phyloP scores from a whole-genome alignment of 2,113 vertebrate species.

The Triplophysa rosa region DNA sequence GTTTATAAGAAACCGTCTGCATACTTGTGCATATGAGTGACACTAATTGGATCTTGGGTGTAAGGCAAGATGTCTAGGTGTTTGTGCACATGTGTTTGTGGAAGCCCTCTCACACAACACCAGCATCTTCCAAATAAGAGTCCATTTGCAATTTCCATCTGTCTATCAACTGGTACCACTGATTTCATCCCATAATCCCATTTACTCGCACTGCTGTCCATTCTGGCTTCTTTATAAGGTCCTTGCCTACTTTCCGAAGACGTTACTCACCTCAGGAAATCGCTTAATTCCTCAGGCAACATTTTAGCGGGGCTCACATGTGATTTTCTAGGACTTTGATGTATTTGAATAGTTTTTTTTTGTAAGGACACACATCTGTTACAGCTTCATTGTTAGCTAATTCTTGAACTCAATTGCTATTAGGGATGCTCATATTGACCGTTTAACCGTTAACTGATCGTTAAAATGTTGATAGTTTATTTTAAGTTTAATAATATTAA shows the following conservation, averaged over 20 bases:
- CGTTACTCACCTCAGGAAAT: not conserved
- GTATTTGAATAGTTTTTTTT: not conserved
- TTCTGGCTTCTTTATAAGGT: conserved; percentile 24
- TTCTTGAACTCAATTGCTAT: not conserved
- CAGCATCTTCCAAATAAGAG: not conserved
- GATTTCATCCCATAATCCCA: conserved; percentile 38
- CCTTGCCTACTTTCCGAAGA: not conserved
- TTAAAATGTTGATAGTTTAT: too few relatives aligned
- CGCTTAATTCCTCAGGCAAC: not conserved
- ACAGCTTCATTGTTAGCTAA: too few relatives aligned
- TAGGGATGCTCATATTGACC: too few relatives aligned
- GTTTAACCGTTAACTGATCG: too few relatives aligned
- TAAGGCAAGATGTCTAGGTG: conserved; percentile 7
- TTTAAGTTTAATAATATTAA: too few relatives aligned
- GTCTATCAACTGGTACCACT: conserved; percentile 8
- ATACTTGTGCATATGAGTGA: conserved; percentile 22
- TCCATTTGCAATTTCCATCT: conserved; percentile 16
- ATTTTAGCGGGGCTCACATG: not conserved
- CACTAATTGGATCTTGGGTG: conserved; percentile 16
- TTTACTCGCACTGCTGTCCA: conserved; percentile 25
- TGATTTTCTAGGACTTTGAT: not conserved
- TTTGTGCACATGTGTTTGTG: not conserved
- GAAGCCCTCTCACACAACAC: not conserved
- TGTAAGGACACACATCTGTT: not conserved
- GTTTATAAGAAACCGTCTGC: conserved; percentile 21